A percentile compares a stretch with the other conserved stretches of the same genome.
phyloP scores from a whole-genome alignment of 2,888 invertebrate species.

The Gibbula magus region DNA sequence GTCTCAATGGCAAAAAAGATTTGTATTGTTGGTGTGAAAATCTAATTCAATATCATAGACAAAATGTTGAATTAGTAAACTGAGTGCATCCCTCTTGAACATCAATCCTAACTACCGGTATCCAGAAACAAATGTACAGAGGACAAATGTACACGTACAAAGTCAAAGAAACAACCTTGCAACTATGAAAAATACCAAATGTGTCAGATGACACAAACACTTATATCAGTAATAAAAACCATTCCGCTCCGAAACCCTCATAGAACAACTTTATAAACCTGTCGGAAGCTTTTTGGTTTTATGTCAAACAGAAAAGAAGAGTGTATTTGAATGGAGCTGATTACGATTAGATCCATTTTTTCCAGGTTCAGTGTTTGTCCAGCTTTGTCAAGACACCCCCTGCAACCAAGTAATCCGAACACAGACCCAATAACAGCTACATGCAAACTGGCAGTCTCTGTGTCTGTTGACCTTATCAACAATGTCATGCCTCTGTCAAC shows the following conservation, averaged over 20 bases:
- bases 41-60: no score
- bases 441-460: slow-evolving; percentile 1
- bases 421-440: neutral
- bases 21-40: neutral
- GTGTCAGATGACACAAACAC: no score
- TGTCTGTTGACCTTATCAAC: slow-evolving; percentile 7
- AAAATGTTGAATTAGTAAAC: no score
- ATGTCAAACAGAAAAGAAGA: slow-evolving; percentile 32
- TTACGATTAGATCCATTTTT: neutral
- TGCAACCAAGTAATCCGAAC: neutral
- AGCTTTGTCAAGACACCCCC: neutral
- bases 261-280: neutral
- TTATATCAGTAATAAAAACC: no score
- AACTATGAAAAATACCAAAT: no score
- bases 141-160: no score
- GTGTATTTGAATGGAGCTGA: neutral
- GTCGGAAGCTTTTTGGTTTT: no score
- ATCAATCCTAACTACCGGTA: no score
- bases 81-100: no score
- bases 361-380: neutral
- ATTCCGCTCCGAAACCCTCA: neutral
- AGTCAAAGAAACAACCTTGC: no score
- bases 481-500: neutral
- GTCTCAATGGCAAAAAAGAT: no score
- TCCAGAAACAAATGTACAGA: no score